phyloP scores from a whole-genome alignment of 2,113 vertebrate genomes.

The Trematocara variabile region DNA sequence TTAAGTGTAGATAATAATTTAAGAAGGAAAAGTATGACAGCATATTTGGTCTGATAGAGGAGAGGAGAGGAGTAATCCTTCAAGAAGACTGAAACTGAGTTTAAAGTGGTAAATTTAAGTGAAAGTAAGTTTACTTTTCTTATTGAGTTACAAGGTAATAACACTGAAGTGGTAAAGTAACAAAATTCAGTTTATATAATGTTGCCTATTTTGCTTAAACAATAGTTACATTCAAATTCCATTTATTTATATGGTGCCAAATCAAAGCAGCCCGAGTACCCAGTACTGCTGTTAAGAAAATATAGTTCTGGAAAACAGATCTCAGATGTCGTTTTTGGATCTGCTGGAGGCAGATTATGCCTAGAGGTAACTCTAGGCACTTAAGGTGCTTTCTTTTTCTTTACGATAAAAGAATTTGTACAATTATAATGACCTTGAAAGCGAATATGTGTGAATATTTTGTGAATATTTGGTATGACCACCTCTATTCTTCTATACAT shows the following conservation, averaged over 20 bases:
- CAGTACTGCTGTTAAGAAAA: neutral
- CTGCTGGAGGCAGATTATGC: neutral
- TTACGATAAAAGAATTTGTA: neutral
- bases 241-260: neutral
- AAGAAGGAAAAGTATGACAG: neutral
- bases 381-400: neutral
- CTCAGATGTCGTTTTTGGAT: rapidly evolving
- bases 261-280: neutral
- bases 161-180: neutral
- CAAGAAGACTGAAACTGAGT: neutral
- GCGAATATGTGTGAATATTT: neutral
- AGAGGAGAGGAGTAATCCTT: neutral
- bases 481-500: neutral
- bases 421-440: neutral
- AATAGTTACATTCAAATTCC: neutral
- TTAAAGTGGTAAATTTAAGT: neutral
- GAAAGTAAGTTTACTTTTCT: neutral
- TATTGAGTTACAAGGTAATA: neutral
- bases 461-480: neutral
- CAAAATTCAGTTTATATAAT: neutral
- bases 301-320: neutral
- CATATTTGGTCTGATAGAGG: neutral
- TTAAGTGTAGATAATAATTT: neutral
- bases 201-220: neutral
- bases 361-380: neutral